Evolutionary conservation across 2,113 vertebrate genomes (phyloP).

Genomic region (Pseudopipra pipra): DNA sequence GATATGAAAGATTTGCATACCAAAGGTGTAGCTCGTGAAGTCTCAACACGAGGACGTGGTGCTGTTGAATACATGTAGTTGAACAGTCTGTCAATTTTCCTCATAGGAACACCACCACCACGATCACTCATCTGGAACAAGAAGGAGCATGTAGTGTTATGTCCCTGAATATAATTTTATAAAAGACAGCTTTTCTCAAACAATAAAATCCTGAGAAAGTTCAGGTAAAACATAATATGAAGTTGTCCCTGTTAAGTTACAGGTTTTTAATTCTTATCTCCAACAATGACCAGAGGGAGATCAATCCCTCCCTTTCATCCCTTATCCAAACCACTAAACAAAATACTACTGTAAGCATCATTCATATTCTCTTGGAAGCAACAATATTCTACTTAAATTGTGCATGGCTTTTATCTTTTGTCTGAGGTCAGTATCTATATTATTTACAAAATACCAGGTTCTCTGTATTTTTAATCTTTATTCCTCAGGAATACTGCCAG

Average conservation of each 20-base stretch:
- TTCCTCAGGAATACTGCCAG: no score
- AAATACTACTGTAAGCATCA: neutral
- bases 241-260: neutral
- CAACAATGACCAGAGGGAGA: neutral
- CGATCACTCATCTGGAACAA: constrained; percentile 88
- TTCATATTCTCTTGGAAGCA: neutral
- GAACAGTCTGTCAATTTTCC: constrained; percentile 94
- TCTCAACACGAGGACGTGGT: constrained; percentile 85
- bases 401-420: neutral
- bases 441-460: neutral
- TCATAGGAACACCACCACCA: constrained; percentile 92
- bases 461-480: neutral
- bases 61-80: constrained; percentile 98
- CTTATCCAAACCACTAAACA: neutral
- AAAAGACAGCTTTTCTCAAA: neutral
- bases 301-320: neutral
- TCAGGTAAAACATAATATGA: neutral
- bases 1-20: constrained; percentile 67
- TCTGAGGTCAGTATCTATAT: neutral
- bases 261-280: neutral
- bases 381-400: neutral
- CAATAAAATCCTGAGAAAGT: neutral
- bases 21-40: constrained; percentile 86
- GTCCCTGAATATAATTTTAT: neutral
- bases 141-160: neutral